These are phyloP conservation scores for Procambarus clarkii DNA, from an alignment of 1,140 invertebrate genomes.

Conservation along the genomic window DNA sequence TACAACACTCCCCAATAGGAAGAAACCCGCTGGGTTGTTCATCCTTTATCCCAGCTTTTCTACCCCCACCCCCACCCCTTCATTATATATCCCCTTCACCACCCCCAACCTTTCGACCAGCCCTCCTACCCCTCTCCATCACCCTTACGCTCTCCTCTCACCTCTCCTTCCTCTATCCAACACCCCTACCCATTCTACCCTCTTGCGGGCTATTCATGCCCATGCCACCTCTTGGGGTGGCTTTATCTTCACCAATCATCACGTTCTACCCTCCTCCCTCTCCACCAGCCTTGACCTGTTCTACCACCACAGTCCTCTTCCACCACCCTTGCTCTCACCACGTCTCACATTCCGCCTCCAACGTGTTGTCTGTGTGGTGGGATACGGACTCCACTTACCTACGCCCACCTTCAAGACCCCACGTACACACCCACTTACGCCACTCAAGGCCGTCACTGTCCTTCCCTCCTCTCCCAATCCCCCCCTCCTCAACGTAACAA, in stretches of 20 bases:
- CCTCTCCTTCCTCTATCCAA: not conserved
- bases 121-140: not conserved
- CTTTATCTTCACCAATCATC: too few relatives aligned
- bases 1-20: too few relatives aligned
- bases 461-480: not conserved
- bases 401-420: too few relatives aligned
- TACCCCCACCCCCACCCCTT: too few relatives aligned
- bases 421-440: not conserved
- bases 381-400: too few relatives aligned
- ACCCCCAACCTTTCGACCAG: not conserved
- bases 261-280: not conserved
- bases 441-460: not conserved
- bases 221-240: not conserved
- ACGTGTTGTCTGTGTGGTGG: too few relatives aligned
- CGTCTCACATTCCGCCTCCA: too few relatives aligned
- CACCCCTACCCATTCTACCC: not conserved
- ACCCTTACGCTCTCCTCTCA: not conserved
- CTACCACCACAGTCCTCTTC: not conserved
- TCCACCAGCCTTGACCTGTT: not conserved
- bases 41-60: too few relatives aligned
- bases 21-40: too few relatives aligned
- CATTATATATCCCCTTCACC: not conserved
- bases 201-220: too few relatives aligned
- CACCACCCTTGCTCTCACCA: too few relatives aligned
- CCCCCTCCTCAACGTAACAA: not conserved